Evolutionary conservation across 30 jellyfish, hydroid and myxozoan genomes (phyloP).

Genomic region (Aurelia aurita): DNA sequence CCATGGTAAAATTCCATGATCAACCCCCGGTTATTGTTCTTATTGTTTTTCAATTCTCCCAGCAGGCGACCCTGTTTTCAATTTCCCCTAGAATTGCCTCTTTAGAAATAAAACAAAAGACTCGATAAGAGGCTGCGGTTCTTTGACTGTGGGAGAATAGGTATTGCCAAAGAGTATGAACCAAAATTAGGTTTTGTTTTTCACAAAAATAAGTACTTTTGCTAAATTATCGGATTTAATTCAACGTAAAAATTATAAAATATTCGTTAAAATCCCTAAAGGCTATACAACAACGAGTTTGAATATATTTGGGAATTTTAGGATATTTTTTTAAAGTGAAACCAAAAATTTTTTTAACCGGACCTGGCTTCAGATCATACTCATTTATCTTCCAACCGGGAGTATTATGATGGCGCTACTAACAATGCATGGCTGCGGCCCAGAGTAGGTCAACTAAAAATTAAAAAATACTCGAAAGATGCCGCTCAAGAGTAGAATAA

Average conservation of each 20-base stretch:
- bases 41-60: neutral
- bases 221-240: neutral
- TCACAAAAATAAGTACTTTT: neutral
- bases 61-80: conserved; percentile 26
- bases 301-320: no score
- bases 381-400: neutral
- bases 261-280: no score
- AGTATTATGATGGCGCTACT: conserved; percentile 70
- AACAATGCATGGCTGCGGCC: conserved; percentile 58
- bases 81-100: conserved; percentile 79
- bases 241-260: neutral
- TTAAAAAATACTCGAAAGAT: conserved; percentile 4
- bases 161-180: neutral
- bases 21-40: no score
- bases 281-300: no score
- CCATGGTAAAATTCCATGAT: no score
- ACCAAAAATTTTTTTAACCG: no score
- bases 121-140: conserved; percentile 78
- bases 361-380: conserved; percentile 7
- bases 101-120: conserved; percentile 47
- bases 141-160: conserved; percentile 71
- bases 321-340: no score
- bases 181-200: neutral
- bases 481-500: conserved; percentile 12
- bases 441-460: conserved; percentile 21